A percentile compares a stretch with the other conserved stretches of the same genome.
These are phyloP conservation scores for Nilaparvata lugens DNA, from an alignment of 1,140 invertebrate genomes.

Conservation along the genomic window DNA sequence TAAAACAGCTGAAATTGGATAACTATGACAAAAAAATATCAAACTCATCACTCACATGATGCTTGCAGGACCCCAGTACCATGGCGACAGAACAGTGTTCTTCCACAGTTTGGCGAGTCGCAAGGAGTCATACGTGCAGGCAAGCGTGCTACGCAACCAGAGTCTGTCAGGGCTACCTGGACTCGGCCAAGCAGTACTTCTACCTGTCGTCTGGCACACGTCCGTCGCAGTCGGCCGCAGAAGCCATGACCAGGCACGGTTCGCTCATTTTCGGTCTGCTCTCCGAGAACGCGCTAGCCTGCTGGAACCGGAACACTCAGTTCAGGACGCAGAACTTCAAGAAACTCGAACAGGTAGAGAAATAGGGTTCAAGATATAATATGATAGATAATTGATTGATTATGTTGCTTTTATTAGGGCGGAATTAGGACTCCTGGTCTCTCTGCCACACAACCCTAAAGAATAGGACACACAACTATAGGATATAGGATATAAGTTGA, in stretches of 20 bases:
- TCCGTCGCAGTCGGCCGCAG: slow-evolving; percentile 30
- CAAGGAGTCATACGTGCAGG: slow-evolving; percentile 54
- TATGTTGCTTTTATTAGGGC: too few relatives aligned
- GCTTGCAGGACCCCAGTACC: slow-evolving; percentile 31
- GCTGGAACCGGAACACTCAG: slow-evolving; percentile 29
- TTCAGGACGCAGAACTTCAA: slow-evolving; percentile 16
- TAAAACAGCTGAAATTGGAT: too few relatives aligned
- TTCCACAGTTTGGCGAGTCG: slow-evolving; percentile 64
- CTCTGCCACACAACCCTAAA: too few relatives aligned
- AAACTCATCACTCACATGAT: too few relatives aligned
- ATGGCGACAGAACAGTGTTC: slow-evolving; percentile 49
- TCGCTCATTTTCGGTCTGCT: slow-evolving; percentile 33
- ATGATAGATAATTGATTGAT: slow-evolving; percentile 1
- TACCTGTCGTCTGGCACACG: neutral
- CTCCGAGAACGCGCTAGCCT: slow-evolving; percentile 29
- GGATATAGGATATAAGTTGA: too few relatives aligned
- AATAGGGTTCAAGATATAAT: too few relatives aligned
- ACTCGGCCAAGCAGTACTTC: too few relatives aligned
- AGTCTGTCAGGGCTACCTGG: slow-evolving; percentile 19
- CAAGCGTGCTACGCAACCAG: slow-evolving; percentile 41
- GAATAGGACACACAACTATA: too few relatives aligned
- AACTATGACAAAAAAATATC: too few relatives aligned
- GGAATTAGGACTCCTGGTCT: too few relatives aligned
- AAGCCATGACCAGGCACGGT: slow-evolving; percentile 30
- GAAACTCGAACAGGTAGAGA: slow-evolving; percentile 15